Conservation (phyloP, 2,113 vertebrate species). For the Emberiza fucata region DNA sequence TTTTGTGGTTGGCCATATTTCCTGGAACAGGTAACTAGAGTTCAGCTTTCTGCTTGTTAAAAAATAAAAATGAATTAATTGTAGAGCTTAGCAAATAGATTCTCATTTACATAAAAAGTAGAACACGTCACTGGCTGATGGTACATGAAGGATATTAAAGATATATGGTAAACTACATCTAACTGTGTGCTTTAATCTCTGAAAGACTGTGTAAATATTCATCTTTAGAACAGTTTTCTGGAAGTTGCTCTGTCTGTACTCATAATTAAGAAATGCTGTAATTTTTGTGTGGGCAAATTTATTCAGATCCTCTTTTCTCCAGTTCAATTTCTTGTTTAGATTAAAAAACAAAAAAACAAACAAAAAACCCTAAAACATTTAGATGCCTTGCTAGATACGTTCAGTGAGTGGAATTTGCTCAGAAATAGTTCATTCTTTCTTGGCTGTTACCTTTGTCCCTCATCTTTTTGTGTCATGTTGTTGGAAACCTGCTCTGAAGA, state of each 20-base stretch:
- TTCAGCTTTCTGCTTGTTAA: background rate
- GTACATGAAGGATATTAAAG: background rate
- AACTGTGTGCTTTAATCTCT: background rate
- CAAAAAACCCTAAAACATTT: background rate
- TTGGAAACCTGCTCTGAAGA: background rate
- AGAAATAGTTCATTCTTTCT: background rate
- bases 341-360: background rate
- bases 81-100: background rate
- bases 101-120: background rate
- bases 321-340: background rate
- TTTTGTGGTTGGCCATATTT: background rate
- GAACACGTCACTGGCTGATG: background rate
- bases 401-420: background rate
- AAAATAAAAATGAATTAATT: background rate
- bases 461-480: background rate
- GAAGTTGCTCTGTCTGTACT: background rate
- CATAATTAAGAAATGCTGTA: background rate
- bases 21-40: background rate
- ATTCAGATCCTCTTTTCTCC: background rate
- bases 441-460: background rate
- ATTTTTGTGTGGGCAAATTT: background rate
- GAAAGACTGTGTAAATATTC: background rate
- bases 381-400: background rate
- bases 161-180: background rate
- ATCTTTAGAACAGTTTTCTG: background rate